Percentiles rank a stretch among this genome's conserved stretches.
These are phyloP conservation scores for Volucella inanis DNA, from an alignment of 2,888 invertebrate genomes.

Conservation along the genomic window DNA sequence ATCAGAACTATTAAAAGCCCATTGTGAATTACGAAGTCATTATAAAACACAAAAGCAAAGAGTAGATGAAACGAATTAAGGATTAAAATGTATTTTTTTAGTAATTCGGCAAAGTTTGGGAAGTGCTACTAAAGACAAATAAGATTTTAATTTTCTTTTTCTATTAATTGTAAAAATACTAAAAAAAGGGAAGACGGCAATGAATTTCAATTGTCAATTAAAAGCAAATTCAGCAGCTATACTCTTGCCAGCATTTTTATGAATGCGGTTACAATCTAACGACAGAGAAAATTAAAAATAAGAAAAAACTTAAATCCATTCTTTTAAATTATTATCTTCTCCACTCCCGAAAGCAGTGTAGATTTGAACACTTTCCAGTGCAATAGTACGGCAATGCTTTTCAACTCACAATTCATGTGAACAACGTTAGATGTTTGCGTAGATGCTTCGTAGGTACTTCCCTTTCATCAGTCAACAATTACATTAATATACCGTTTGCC, in stretches of 20 bases:
- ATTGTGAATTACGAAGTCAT: too few relatives aligned
- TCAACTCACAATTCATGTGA: constrained; percentile 7
- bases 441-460: neutral
- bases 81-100: neutral
- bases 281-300: constrained; percentile 19
- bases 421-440: neutral
- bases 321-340: constrained; percentile 13
- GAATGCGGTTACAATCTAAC: constrained; percentile 27
- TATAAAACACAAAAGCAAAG: too few relatives aligned
- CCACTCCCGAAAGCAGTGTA: constrained; percentile 22
- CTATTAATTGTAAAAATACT: constrained; percentile 64
- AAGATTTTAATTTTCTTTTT: constrained; percentile 36
- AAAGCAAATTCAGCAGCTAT: constrained; percentile 65
- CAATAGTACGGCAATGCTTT: neutral
- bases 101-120: constrained; percentile 31
- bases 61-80: too few relatives aligned
- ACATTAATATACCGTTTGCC: neutral
- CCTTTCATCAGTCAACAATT: neutral
- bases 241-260: constrained; percentile 59
- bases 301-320: constrained; percentile 38
- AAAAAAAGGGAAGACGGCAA: constrained; percentile 35
- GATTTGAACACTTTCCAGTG: constrained; percentile 19
- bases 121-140: constrained; percentile 59
- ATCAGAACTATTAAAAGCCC: too few relatives aligned
- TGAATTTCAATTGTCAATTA: constrained; percentile 73